Conservation (phyloP, 2,888 invertebrate species). For the Scaptomyza cyrtandrae region DNA sequence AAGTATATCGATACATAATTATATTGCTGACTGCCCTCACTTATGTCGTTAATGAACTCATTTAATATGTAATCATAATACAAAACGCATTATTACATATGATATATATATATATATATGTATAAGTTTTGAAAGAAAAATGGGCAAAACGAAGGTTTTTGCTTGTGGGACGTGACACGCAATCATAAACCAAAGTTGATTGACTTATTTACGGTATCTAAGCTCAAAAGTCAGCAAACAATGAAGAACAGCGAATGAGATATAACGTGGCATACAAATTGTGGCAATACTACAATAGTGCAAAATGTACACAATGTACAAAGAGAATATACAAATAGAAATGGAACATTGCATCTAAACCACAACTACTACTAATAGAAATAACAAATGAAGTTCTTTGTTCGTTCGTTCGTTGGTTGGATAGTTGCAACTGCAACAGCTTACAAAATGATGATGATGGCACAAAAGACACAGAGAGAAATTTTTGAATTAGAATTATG, state of each 20-base stretch:
- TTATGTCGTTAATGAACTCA: not conserved
- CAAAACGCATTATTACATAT: not conserved
- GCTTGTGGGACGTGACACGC: conserved; percentile 42
- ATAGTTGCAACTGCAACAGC: conserved; percentile 26
- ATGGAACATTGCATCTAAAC: conserved; percentile 14
- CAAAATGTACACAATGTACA: conserved; percentile 18
- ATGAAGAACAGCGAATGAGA: conserved; percentile 17
- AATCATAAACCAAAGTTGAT: conserved; percentile 57
- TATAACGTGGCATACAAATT: conserved; percentile 24
- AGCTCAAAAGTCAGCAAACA: conserved; percentile 25
- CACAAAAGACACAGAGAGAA: conserved; percentile 20
- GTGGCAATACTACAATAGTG: conserved; percentile 21
- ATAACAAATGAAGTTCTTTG: conserved; percentile 34
- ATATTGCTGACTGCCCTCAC: not conserved
- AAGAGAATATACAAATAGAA: conserved; percentile 7
- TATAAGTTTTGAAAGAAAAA: conserved; percentile 17
- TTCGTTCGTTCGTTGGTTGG: conserved; percentile 5
- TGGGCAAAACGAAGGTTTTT: conserved; percentile 13
- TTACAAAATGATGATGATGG: conserved; percentile 5
- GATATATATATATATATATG: not conserved
- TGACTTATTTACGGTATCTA: conserved; percentile 50
- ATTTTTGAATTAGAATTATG: not conserved
- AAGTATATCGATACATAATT: too few species aligned
- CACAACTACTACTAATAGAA: conserved; percentile 27
- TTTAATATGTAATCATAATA: conserved; percentile 12